These are phyloP conservation scores for Ciconia maguari DNA, from an alignment of 2,113 vertebrate species.

Conservation along the genomic window DNA sequence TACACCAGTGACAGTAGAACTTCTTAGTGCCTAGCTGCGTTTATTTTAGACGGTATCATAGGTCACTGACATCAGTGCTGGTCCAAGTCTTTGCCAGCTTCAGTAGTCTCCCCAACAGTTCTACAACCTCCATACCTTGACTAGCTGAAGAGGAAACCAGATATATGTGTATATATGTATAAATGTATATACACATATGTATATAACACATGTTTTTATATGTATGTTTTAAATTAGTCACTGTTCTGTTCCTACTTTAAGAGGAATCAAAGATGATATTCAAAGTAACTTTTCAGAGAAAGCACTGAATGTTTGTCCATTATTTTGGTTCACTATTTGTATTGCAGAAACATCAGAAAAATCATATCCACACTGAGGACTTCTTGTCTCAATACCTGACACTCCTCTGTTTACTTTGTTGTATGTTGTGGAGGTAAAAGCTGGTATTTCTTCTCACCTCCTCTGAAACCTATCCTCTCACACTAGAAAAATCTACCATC, in stretches of 20 bases:
- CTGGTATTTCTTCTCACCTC: neutral
- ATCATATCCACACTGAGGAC: neutral
- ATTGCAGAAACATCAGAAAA: neutral
- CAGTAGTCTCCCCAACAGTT: neutral
- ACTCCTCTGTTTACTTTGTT: neutral
- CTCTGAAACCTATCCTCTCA: neutral
- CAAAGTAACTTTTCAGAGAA: neutral
- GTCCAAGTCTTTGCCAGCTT: neutral
- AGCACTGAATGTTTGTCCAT: neutral
- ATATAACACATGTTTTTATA: neutral
- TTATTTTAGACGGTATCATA: neutral
- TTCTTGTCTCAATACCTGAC: neutral
- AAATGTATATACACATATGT: neutral
- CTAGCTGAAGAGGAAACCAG: neutral
- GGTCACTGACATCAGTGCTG: neutral
- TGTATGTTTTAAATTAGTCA: neutral
- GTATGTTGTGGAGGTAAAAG: neutral
- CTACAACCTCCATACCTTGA: neutral
- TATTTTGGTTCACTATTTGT: neutral
- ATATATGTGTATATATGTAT: fast-evolving
- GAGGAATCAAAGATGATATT: neutral
- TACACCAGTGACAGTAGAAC: neutral
- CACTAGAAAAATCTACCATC: neutral
- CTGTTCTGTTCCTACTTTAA: neutral
- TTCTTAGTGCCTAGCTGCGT: neutral